These are phyloP conservation scores for Aphodius sticticus DNA, from an alignment of 2,888 invertebrate species.

Conservation along the genomic window DNA sequence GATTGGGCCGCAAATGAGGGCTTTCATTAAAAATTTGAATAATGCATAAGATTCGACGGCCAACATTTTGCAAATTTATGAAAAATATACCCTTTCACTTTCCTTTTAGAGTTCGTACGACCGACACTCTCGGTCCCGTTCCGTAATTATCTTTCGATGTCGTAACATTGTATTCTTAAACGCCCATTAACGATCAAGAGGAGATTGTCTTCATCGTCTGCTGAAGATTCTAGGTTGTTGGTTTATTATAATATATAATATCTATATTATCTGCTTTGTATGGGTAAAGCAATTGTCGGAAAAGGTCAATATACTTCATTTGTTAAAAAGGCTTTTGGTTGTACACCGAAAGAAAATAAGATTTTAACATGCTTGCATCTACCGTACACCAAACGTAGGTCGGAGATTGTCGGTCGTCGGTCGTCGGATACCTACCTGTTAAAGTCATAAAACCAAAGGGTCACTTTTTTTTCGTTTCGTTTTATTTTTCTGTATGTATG, in stretches of 20 bases:
- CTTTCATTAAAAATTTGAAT: constrained; percentile 19
- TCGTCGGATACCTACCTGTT: no score
- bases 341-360: no score
- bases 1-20: not conserved
- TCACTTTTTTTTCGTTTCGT: no score
- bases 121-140: not conserved
- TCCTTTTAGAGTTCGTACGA: not conserved
- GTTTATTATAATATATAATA: not conserved
- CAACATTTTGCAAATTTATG: constrained; percentile 17
- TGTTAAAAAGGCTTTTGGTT: no score
- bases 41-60: constrained; percentile 19
- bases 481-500: no score
- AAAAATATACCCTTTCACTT: constrained; percentile 23
- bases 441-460: no score
- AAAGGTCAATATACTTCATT: not conserved
- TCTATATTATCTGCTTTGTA: not conserved
- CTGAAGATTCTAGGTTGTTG: not conserved
- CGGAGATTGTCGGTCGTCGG: no score
- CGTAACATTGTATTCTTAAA: not conserved
- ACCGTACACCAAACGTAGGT: no score
- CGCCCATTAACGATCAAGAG: not conserved
- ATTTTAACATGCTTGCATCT: no score
- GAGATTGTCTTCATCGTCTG: not conserved
- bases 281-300: not conserved
- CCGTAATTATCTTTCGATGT: not conserved